Evolutionary conservation across 2,888 invertebrate species (phyloP).

Genomic region (Cremastinae sp.): DNA sequence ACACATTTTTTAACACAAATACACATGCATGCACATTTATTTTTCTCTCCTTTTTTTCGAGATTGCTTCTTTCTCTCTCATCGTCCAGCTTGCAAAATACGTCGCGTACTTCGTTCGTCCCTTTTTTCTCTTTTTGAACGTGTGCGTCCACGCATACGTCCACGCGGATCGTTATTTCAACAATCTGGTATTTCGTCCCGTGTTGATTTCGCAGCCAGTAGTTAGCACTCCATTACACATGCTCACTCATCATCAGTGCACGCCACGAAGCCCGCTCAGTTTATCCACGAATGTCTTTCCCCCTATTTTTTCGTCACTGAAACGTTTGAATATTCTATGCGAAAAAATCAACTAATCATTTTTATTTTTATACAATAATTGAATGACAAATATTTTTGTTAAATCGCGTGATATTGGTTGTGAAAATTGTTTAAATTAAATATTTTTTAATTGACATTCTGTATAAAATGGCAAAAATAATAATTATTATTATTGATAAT

Average conservation of each 20-base stretch:
- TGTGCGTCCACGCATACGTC: slow-evolving; percentile 36
- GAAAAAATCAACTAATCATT: too few species aligned
- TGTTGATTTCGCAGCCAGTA: slow-evolving; percentile 74
- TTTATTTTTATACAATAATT: too few species aligned
- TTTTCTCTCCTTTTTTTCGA: slow-evolving; percentile 38
- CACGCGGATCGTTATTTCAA: background rate
- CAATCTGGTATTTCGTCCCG: slow-evolving; percentile 13
- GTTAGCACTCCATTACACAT: slow-evolving; percentile 79
- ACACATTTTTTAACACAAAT: too few species aligned
- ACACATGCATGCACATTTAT: background rate
- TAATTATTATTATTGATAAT: too few species aligned
- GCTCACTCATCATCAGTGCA: slow-evolving; percentile 78
- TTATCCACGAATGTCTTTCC: background rate
- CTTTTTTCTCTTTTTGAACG: slow-evolving; percentile 55
- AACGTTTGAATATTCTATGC: too few species aligned
- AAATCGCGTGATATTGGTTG: too few species aligned
- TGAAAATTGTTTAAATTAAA: too few species aligned
- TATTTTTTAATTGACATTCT: too few species aligned
- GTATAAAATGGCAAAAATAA: too few species aligned
- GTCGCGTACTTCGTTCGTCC: slow-evolving; percentile 28
- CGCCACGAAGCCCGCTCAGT: slow-evolving; percentile 65
- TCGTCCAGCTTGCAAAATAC: slow-evolving; percentile 35
- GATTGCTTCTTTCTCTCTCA: slow-evolving; percentile 32
- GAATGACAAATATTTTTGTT: too few species aligned
- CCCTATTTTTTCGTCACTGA: background rate